Percentiles rank a stretch among this genome's conserved stretches.
phyloP scores from a whole-genome alignment of 2,113 vertebrate species.

The Rallus limicola region DNA sequence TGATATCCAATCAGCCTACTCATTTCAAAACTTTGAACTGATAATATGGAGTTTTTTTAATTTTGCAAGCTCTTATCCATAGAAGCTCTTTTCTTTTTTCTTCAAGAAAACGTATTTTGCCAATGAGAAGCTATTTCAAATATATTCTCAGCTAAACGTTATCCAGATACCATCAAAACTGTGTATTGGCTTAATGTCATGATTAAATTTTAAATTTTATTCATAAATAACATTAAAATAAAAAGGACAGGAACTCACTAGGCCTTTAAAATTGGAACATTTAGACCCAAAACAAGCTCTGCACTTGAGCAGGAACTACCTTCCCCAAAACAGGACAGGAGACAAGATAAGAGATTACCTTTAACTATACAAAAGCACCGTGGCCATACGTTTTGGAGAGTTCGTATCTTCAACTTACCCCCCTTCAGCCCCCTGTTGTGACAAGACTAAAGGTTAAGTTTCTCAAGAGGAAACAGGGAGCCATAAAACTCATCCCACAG shows the following conservation, averaged over 20 bases:
- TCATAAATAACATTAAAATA: neutral
- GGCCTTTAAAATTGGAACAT: neutral
- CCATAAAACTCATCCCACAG: neutral
- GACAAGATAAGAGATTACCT: neutral
- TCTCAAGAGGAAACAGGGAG: neutral
- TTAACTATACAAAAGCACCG: neutral
- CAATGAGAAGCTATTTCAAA: neutral
- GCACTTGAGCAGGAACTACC: neutral
- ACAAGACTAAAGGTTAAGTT: neutral
- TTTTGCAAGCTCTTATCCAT: neutral
- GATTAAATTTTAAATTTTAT: neutral
- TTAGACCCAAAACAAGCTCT: neutral
- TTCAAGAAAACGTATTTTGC: neutral
- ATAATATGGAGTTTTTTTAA: neutral
- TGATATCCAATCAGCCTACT: neutral
- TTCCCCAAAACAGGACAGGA: neutral
- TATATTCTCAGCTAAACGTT: neutral
- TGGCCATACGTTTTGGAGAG: neutral
- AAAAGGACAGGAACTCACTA: neutral
- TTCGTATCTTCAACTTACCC: fast-evolving
- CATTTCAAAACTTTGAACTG: neutral
- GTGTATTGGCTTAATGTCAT: neutral
- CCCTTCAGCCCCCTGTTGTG: neutral
- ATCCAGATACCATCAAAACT: neutral
- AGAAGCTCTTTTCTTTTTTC: neutral